A percentile compares a stretch with the other conserved stretches of the same genome.
phyloP scores from a whole-genome alignment of 2,888 invertebrate genomes.

The Drosophila algonquin region DNA sequence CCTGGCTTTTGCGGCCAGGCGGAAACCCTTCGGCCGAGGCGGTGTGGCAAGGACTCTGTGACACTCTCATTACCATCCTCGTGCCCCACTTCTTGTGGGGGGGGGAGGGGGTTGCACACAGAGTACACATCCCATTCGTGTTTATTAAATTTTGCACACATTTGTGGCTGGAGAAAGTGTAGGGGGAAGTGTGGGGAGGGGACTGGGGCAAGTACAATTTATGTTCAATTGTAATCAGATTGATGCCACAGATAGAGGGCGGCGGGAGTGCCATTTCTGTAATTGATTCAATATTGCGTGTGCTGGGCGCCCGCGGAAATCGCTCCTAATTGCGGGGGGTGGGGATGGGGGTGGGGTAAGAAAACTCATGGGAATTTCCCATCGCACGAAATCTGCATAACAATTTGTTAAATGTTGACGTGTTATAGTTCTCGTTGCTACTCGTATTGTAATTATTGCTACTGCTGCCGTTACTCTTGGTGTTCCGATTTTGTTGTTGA shows the following conservation, averaged over 20 bases:
- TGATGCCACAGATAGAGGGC: conserved; percentile 36
- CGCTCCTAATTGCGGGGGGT: conserved; percentile 44
- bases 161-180: conserved; percentile 12
- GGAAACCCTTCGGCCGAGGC: conserved; percentile 23
- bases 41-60: neutral
- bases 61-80: neutral
- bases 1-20: conserved; percentile 37
- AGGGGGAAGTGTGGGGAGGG: neutral
- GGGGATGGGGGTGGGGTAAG: neutral
- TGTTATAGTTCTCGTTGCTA: conserved; percentile 14
- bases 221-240: conserved; percentile 73
- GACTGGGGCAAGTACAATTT: conserved; percentile 54
- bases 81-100: too few relatives aligned
- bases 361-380: conserved; percentile 33
- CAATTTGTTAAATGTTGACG: conserved; percentile 40
- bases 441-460: conserved; percentile 4
- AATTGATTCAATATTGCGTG: conserved; percentile 76
- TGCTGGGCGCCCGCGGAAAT: conserved; percentile 56
- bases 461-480: neutral
- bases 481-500: neutral
- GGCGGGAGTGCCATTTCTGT: conserved; percentile 64
- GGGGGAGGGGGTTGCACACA: conserved; percentile 1
- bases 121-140: conserved; percentile 15
- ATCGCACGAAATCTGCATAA: conserved; percentile 27
- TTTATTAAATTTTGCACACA: conserved; percentile 64